These are phyloP conservation scores for Champsocephalus gunnari DNA, from an alignment of 2,797 vertebrate genomes.

Conservation along the genomic window DNA sequence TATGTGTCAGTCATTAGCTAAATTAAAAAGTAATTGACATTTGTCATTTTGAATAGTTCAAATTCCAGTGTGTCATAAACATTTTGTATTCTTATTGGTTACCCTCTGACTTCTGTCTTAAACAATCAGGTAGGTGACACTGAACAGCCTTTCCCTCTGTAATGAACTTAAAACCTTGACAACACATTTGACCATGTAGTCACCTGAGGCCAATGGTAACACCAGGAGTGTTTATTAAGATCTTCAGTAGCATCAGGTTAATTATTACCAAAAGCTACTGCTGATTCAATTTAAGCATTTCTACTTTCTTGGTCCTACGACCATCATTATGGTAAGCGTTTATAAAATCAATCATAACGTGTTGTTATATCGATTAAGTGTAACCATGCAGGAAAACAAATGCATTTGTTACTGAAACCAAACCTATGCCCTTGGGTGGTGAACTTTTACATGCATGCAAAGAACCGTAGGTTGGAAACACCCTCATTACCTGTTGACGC, in stretches of 20 bases:
- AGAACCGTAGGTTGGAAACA: neutral
- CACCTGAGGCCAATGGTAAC: too few relatives aligned
- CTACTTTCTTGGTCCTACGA: neutral
- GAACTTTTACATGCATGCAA: too few relatives aligned
- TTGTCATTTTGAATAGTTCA: neutral
- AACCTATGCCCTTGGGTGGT: neutral
- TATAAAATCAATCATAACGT: too few relatives aligned
- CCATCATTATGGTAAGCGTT: neutral
- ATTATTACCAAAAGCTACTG: neutral
- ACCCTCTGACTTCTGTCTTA: neutral
- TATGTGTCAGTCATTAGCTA: neutral
- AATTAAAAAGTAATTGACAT: neutral
- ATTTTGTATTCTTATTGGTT: neutral
- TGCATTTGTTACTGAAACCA: neutral
- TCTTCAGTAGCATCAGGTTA: too few relatives aligned
- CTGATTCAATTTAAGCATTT: neutral
- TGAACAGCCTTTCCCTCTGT: too few relatives aligned
- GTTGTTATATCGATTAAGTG: too few relatives aligned
- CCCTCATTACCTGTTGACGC: neutral
- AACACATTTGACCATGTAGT: neutral
- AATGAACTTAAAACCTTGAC: neutral
- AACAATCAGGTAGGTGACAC: too few relatives aligned
- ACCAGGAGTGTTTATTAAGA: neutral
- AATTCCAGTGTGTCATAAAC: neutral
- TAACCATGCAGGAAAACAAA: neutral